These are phyloP conservation scores for Hepsetus odoe DNA, from an alignment of 2,113 vertebrate genomes.

Conservation along the genomic window DNA sequence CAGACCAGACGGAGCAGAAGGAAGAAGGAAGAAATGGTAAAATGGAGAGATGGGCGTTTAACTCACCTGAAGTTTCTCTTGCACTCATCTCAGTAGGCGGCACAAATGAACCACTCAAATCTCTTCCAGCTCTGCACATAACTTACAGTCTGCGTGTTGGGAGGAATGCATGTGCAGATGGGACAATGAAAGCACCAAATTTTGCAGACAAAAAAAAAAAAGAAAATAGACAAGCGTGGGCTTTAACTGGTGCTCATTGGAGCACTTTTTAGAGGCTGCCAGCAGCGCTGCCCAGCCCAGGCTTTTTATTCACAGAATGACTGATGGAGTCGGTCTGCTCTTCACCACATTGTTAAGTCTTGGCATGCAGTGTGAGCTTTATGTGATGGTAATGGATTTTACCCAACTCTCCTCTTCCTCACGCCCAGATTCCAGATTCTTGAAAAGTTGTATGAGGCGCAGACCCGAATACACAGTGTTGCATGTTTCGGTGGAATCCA, in stretches of 20 bases:
- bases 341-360: not conserved
- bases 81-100: not conserved
- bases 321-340: constrained; percentile 16
- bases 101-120: not conserved
- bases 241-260: not conserved
- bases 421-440: not conserved
- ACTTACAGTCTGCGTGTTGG: not conserved
- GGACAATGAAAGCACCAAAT: constrained; percentile 2
- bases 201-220: not conserved
- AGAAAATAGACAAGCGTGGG: not conserved
- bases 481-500: not conserved
- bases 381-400: constrained; percentile 1
- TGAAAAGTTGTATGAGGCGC: not conserved
- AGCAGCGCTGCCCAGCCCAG: not conserved
- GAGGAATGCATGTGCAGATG: not conserved
- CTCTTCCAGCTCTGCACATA: not conserved
- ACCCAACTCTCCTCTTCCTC: not conserved
- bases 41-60: not conserved
- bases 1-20: not conserved
- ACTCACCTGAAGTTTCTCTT: not conserved
- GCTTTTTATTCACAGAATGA: not conserved
- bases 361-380: not conserved
- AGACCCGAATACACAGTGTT: too few species aligned
- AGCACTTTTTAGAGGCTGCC: not conserved
- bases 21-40: not conserved